A percentile compares a stretch with the other conserved stretches of the same genome.
phyloP scores from a whole-genome alignment of 2,888 invertebrate genomes.

The Serripes groenlandicus region DNA sequence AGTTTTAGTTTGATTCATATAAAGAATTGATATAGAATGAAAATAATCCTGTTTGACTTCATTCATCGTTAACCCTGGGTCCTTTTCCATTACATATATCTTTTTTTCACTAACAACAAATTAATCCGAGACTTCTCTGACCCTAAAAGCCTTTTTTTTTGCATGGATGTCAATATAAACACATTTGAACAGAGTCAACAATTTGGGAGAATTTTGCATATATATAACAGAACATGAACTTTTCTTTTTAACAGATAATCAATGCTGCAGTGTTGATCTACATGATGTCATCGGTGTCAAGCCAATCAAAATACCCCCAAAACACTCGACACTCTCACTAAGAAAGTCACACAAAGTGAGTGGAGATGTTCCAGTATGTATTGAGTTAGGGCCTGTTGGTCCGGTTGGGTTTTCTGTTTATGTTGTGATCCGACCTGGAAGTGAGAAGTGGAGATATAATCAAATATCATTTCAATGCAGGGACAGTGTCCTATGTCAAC shows the following conservation, averaged over 20 bases:
- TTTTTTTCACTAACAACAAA: no score
- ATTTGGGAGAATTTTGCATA: no score
- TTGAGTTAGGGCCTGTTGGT: conserved; percentile 77
- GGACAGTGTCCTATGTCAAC: conserved; percentile 83
- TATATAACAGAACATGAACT: no score
- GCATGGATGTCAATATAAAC: no score
- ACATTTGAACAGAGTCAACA: no score
- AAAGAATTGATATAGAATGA: no score
- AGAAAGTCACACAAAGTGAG: conserved; percentile 62
- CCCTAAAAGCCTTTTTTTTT: no score
- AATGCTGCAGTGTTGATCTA: conserved; percentile 55
- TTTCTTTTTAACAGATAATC: conserved; percentile 41
- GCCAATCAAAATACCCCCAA: conserved; percentile 61
- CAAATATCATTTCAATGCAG: conserved; percentile 79
- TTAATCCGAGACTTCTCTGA: no score
- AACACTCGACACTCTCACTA: conserved; percentile 45
- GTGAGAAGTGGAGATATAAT: conserved; percentile 82
- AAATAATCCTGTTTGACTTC: no score
- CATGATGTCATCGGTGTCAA: conserved; percentile 67
- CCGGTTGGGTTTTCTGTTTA: conserved; percentile 79
- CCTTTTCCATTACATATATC: no score
- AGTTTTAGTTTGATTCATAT: no score
- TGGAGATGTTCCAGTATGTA: conserved; percentile 68
- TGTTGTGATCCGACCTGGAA: conserved; percentile 74
- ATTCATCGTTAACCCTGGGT: no score